Evolutionary conservation across 2,113 vertebrate genomes (phyloP), one percentile per base, ranked within the genome.

Genomic region (Brienomyrus longianalis): DNA sequence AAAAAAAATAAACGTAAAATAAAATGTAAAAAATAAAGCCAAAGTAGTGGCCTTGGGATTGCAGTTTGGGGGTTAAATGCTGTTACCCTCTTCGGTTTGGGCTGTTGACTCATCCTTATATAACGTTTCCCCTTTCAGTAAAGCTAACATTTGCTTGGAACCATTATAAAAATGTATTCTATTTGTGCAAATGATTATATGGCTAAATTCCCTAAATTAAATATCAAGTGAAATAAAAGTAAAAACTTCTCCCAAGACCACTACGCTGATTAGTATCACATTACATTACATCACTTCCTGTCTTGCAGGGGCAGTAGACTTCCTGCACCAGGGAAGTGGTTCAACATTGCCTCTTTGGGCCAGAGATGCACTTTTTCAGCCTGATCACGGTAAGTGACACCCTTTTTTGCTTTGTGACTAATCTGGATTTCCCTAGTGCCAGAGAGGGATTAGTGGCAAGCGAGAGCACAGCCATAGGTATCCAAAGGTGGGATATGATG

Each of bases 401-500:
- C 19, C 19, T 56, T 23, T 91, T 39, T 39, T 39, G 39, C 39
- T 39, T 39, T 39, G 39, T 2, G 86, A 90, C 90, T 91, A 52
- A 89, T 92, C 92, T 93, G 93, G 93, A 92, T 90, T 90, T 90
- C 94, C 15, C 17, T 94, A 94, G 94, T 95, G 84, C 92, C 92
- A 93, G 5, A 62, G 59, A n/a, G 5, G 59, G 59, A 4, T 89
- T 91, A 90, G 70, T 47, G 91, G 91, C 89, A 54, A 66, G 85
- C 88, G 89, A 84, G 10, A 90, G 15, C 51, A 17, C 13, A 17
- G 15, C 51, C 15, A 54, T 54, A 1, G 11, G 51, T 54, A 19
- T 54, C 50, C 13, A 51, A 2, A 51, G 50, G 50, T 2, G 13
- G 50, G 50, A 51, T 51, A 51, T 39, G 15, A 54, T 15, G 19